These are phyloP conservation scores for Dusona sp. DNA, from an alignment of 2,888 invertebrate species.

Conservation along the genomic window DNA sequence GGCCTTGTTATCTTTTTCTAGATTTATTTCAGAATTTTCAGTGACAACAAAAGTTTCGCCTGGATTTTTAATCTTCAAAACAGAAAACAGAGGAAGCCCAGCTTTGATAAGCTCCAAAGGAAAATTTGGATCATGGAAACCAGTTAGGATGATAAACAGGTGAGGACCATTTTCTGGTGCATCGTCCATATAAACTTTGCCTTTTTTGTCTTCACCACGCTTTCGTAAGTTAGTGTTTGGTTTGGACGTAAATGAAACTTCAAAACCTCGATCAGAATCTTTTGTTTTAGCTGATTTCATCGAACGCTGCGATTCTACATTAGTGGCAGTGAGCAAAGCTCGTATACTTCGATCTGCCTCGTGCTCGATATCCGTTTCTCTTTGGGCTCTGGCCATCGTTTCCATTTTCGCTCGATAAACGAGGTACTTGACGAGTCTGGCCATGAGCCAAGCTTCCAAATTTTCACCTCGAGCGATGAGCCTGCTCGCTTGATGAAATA, in stretches of 20 bases:
- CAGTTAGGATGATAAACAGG: constrained; percentile 86
- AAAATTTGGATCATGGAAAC: constrained; percentile 83
- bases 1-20: not conserved
- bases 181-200: constrained; percentile 86
- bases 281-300: constrained; percentile 57
- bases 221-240: constrained; percentile 85
- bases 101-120: constrained; percentile 74
- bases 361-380: constrained; percentile 69
- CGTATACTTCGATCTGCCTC: constrained; percentile 74
- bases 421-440: constrained; percentile 78
- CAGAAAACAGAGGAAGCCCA: constrained; percentile 76
- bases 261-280: constrained; percentile 73
- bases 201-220: constrained; percentile 87
- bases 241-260: constrained; percentile 81
- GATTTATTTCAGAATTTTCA: not conserved
- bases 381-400: constrained; percentile 67
- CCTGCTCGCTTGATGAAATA: constrained; percentile 75
- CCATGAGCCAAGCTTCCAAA: constrained; percentile 75
- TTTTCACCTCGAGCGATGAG: constrained; percentile 55
- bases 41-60: constrained; percentile 44
- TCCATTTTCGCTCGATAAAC: constrained; percentile 76
- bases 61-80: constrained; percentile 76
- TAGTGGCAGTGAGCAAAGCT: constrained; percentile 70
- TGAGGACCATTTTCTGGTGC: constrained; percentile 86
- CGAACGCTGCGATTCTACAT: constrained; percentile 55